A percentile compares a stretch with the other conserved stretches of the same genome.
phyloP scores from a whole-genome alignment of 2,797 vertebrate genomes.

The Typhlichthys eigenmanni region DNA sequence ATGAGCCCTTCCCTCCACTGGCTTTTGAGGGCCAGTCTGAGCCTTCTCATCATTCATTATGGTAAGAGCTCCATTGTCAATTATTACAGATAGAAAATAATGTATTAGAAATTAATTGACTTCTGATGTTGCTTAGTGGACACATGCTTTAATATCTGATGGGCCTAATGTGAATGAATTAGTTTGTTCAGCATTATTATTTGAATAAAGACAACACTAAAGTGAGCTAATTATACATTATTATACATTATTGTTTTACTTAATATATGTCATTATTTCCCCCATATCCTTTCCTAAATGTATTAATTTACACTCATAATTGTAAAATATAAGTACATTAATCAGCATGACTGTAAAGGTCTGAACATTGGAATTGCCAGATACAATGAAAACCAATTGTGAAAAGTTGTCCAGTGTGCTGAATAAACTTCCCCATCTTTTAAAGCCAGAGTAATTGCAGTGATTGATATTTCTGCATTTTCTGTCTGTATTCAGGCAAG shows the following conservation, averaged over 20 bases:
- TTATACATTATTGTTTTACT: too few relatives aligned
- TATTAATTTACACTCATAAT: too few relatives aligned
- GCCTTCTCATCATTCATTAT: conserved; percentile 26
- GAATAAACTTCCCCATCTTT: not conserved
- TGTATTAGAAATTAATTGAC: not conserved
- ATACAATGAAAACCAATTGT: not conserved
- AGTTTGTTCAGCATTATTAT: too few relatives aligned
- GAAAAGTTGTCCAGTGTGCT: too few relatives aligned
- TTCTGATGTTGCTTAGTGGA: not conserved
- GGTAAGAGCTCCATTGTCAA: conserved; percentile 52
- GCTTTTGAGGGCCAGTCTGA: conserved; percentile 37
- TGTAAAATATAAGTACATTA: too few relatives aligned
- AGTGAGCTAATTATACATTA: too few relatives aligned
- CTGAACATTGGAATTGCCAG: not conserved
- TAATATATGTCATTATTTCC: too few relatives aligned
- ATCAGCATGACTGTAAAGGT: too few relatives aligned
- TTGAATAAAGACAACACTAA: too few relatives aligned
- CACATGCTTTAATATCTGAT: not conserved
- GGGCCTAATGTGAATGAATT: too few relatives aligned
- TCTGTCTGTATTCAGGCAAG: conserved; percentile 55
- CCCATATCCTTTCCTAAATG: too few relatives aligned
- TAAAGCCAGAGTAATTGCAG: not conserved
- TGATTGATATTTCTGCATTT: conserved; percentile 7
- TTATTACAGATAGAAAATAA: not conserved
- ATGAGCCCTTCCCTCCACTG: conserved; percentile 43